phyloP scores from a whole-genome alignment of 2,797 vertebrate genomes.

The Eospalax fontanierii region DNA sequence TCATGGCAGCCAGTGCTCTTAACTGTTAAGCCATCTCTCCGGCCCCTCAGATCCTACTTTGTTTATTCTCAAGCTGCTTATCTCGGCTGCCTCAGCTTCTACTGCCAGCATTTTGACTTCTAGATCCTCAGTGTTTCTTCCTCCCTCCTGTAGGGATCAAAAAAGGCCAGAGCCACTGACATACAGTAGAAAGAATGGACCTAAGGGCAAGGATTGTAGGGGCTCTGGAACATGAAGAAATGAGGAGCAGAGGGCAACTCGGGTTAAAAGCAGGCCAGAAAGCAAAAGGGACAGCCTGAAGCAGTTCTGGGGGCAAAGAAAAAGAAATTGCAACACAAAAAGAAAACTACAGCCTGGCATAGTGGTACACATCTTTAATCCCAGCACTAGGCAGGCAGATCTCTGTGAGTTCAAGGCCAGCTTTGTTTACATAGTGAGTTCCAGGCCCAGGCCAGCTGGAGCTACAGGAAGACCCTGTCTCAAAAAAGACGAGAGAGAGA shows the following conservation, averaged over 20 bases:
- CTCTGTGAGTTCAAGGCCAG: no score
- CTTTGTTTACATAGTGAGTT: no score
- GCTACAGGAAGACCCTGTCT: no score
- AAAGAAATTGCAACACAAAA: not conserved
- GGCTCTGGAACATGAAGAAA: not conserved
- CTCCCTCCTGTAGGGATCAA: not conserved
- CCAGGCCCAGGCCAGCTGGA: no score
- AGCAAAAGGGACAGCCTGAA: not conserved
- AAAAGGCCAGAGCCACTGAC: not conserved
- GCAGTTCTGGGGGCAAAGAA: not conserved
- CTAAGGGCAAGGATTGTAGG: accelerated
- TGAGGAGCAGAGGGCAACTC: not conserved
- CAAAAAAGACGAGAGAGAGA: no score
- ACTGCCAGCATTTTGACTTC: not conserved
- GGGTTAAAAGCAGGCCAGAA: not conserved
- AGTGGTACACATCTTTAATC: no score
- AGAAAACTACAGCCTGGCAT: not conserved
- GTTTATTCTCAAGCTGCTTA: not conserved
- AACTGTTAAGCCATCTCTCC: no score
- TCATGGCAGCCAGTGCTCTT: no score
- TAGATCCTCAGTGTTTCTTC: not conserved
- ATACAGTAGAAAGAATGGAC: not conserved
- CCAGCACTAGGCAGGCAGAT: no score
- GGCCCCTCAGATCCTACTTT: not conserved
- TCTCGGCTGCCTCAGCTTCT: not conserved